Percentiles rank a stretch among this genome's conserved stretches.
These are phyloP conservation scores for Rhegmatorhina hoffmannsi DNA, from an alignment of 2,113 vertebrate species.

Conservation along the genomic window DNA sequence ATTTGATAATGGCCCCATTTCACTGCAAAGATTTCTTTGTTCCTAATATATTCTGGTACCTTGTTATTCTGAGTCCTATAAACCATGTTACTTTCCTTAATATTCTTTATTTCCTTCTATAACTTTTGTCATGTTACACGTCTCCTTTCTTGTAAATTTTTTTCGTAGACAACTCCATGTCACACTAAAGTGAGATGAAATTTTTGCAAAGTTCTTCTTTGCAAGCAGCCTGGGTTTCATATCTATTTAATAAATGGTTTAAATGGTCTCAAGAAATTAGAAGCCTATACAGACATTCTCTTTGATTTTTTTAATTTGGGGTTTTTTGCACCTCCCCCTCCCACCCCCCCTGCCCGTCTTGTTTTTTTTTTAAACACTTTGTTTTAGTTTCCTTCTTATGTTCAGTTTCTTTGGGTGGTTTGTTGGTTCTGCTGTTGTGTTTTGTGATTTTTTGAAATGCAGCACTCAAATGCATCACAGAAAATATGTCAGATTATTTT, in stretches of 20 bases:
- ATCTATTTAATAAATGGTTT: neutral
- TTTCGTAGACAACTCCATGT: neutral
- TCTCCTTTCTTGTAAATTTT: neutral
- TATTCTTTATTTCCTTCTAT: neutral
- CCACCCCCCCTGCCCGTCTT: fast-evolving
- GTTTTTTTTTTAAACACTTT: no score
- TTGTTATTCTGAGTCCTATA: neutral
- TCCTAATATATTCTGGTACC: neutral
- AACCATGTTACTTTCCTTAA: neutral
- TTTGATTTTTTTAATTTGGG: neutral
- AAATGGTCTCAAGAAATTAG: neutral
- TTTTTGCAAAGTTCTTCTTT: neutral
- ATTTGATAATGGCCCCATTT: neutral
- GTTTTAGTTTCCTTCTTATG: neutral
- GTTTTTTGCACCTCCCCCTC: no score
- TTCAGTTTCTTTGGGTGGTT: neutral
- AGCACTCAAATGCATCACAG: neutral
- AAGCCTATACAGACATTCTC: neutral
- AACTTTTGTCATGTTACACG: neutral
- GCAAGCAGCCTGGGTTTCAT: neutral
- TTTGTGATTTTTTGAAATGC: neutral
- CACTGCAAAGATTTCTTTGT: neutral
- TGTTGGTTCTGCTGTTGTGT: neutral
- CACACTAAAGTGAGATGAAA: neutral
- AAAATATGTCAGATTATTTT: neutral